Base-by-base conservation (phyloP, 2,113 vertebrate genomes). In the Falcunculus frontatus region DNA sequence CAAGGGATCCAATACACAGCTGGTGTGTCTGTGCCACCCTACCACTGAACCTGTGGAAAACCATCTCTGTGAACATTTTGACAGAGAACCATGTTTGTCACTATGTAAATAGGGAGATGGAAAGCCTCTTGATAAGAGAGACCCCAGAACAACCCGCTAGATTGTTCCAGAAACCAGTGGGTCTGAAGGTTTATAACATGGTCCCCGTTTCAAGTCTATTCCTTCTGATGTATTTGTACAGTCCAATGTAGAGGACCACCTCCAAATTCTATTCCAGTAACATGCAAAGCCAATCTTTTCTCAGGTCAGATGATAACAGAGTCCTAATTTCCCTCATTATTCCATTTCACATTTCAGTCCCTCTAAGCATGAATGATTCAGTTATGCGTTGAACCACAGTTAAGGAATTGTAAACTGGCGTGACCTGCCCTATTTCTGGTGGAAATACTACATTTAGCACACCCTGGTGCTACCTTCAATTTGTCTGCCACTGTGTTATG, bases 1-100 rank as follows among this genome's bases (percentile, higher is more conserved):
- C 33, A 39, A 47, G 25, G 16, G 35, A 78, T 32, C n/a, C 16
- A 64, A 7, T 17, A 30, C 8, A 6, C 9, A 39, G 13, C 13
- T 73, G 37, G 4, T 35, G 11, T 46, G n/a, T n/a, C 22, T 70
- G 21, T 67, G 19, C 11, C 25, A 59, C 9, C 14, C 19, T 50
- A 16, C 22, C 17, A 10, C 0, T 18, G 16, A 76, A 80, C 9
- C 16, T 39, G 29, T 53, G 37, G 10, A 32, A 74, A 39, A 46
- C 2, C 10, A 49, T 35, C 27, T 73, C 18, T 52, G 18, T 7
- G 18, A 74, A n/a, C 11, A 23, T 19, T 89, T 49, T 35, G 21
- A n/a, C 8, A 59, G 35, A 84, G 15, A 63, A 41, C 1, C 0
- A 6, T 21, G 8, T 35, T 70, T 63, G 35, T 14, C 1, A 1